Base-by-base conservation (phyloP, 2,888 invertebrate species). In the Asteroscopus sphinx region DNA sequence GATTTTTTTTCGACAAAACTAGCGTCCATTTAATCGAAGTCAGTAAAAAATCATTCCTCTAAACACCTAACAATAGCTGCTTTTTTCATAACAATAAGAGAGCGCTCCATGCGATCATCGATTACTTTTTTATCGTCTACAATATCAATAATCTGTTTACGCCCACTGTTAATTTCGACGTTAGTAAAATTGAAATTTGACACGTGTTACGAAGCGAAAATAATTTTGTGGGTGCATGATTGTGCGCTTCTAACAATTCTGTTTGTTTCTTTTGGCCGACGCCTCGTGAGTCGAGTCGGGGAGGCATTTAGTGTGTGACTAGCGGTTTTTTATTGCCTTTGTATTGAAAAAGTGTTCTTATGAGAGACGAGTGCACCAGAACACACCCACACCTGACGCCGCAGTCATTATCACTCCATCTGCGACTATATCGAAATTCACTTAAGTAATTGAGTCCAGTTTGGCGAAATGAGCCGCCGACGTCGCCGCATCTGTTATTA, bases 71-170 rank as follows among this genome's bases (percentile, higher is more conserved):
- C 94, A 94, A 94, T 93, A 79, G 92, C 72, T 77, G 77, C 76
- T 89, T 92, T 91, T 75, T 88, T 89, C 83, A 78, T 77, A 79
- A 86, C 88, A 88, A 88, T 86, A 77, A 81, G 77, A 82, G 83
- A 77, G 76, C 81, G 85, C 82, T 87, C 84, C 82, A 83, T 86
- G 82, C 91, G 92, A 90, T 93, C 93, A 93, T 94, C 93, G 94
- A 93, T 94, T 94, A 93, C 87, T 92, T 93, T 93, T 93, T 93
- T 93, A 92, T 92, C 90, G 79, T 81, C 77, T 82, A 90, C 91
- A 93, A 93, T 93, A 93, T 93, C 93, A 90, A 93, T 92, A 92
- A 92, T 93, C 92, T 86, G 92, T 92, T 89, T 90, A 94, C 94
- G 93, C 94, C 94, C 94, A 92, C 93, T 83, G 93, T 93, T 94